Conservation (phyloP, 2,888 invertebrate species). For the Micropterix aruncella region DNA sequence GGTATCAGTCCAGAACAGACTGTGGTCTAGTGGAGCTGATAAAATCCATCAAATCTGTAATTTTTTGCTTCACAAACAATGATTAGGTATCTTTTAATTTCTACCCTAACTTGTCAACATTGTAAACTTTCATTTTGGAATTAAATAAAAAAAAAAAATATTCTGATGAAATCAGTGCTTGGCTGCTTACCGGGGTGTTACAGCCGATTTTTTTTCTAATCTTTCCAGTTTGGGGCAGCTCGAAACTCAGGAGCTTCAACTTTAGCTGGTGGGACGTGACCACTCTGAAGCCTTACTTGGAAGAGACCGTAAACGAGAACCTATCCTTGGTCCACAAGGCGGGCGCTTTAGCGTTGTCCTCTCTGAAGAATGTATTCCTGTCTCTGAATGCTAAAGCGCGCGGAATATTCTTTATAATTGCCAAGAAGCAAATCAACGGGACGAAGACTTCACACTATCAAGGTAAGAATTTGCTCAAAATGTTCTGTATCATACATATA, state of each 20-base stretch:
- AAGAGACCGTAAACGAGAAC: conserved; percentile 77
- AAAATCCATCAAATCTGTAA: no score
- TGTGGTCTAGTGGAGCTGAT: no score
- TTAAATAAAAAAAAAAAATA: no score
- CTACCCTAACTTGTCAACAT: background rate
- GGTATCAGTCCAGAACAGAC: no score
- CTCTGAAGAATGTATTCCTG: conserved; percentile 77
- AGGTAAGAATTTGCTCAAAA: conserved; percentile 35
- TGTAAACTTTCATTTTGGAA: no score
- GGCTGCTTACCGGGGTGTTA: background rate
- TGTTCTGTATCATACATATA: background rate
- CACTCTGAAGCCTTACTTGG: conserved; percentile 66
- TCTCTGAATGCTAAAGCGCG: conserved; percentile 83
- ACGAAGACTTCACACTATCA: conserved; percentile 55
- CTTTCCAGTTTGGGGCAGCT: conserved; percentile 77
- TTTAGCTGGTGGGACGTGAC: conserved; percentile 89
- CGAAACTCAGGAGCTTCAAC: conserved; percentile 68
- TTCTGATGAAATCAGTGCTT: no score
- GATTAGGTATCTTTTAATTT: background rate
- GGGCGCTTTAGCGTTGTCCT: conserved; percentile 65
- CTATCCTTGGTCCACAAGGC: conserved; percentile 70
- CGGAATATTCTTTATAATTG: conserved; percentile 70
- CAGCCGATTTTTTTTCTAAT: conserved; percentile 4
- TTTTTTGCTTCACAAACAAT: no score
- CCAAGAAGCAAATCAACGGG: conserved; percentile 68